A percentile compares a stretch with the other conserved stretches of the same genome.
These are phyloP conservation scores for Oceanites oceanicus DNA, from an alignment of 2,113 vertebrate genomes.

Conservation along the genomic window DNA sequence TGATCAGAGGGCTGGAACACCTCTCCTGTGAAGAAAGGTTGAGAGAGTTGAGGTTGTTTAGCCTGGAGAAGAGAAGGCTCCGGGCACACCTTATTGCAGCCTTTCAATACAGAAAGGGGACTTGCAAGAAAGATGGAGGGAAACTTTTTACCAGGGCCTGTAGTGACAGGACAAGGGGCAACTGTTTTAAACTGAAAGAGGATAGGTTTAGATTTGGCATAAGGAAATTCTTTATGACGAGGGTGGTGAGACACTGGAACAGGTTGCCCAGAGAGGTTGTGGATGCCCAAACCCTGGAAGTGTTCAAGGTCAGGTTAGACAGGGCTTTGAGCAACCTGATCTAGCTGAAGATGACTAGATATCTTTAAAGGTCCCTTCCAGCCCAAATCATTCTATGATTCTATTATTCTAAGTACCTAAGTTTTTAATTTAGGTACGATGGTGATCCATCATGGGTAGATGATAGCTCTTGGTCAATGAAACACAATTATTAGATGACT, in stretches of 20 bases:
- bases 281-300: neutral
- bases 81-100: fast-evolving
- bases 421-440: neutral
- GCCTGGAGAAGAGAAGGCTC: neutral
- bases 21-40: neutral
- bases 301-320: neutral
- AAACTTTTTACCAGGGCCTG: neutral
- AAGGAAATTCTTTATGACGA: neutral
- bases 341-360: neutral
- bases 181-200: neutral
- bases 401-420: neutral
- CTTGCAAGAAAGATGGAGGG: neutral
- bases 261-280: neutral
- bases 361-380: neutral
- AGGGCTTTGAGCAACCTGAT: neutral
- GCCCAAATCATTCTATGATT: neutral
- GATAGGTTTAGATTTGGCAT: neutral
- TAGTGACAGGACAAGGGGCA: neutral
- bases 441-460: neutral
- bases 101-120: neutral
- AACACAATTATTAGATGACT: neutral
- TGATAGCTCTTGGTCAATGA: neutral
- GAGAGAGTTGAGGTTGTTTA: neutral
- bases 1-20: neutral
- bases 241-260: neutral